phyloP scores from a whole-genome alignment of 2,888 invertebrate species.

The Ligdia adustata region DNA sequence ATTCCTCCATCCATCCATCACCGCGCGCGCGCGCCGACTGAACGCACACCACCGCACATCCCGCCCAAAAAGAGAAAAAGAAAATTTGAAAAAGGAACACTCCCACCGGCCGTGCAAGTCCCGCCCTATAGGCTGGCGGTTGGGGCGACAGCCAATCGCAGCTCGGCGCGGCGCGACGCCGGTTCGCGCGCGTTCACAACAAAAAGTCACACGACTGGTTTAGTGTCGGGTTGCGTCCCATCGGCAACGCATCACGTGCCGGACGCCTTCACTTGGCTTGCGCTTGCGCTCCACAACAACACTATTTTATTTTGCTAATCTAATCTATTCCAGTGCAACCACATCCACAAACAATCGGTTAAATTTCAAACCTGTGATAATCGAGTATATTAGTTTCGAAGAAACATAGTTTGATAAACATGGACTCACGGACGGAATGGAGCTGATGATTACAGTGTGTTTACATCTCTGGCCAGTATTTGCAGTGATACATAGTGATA shows the following conservation, averaged over 20 bases:
- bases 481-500: constrained; percentile 79
- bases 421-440: constrained; percentile 77
- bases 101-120: constrained; percentile 63
- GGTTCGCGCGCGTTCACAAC: constrained; percentile 74
- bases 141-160: constrained; percentile 53
- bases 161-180: constrained; percentile 49
- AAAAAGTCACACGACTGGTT: constrained; percentile 82
- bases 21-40: constrained; percentile 73
- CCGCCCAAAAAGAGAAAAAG: constrained; percentile 83
- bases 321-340: constrained; percentile 46
- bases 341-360: constrained; percentile 36
- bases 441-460: constrained; percentile 79
- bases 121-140: constrained; percentile 70
- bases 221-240: constrained; percentile 85
- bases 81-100: constrained; percentile 81
- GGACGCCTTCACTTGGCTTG: constrained; percentile 54
- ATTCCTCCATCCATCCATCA: constrained; percentile 75
- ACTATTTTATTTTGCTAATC: constrained; percentile 68
- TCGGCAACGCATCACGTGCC: constrained; percentile 78
- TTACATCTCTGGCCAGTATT: constrained; percentile 66
- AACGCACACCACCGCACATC: constrained; percentile 75
- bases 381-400: constrained; percentile 27
- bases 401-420: constrained; percentile 41
- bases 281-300: constrained; percentile 72
- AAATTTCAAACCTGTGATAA: constrained; percentile 73